Conservation (phyloP, 2,113 vertebrate genomes). For the Spilogale gracilis region DNA sequence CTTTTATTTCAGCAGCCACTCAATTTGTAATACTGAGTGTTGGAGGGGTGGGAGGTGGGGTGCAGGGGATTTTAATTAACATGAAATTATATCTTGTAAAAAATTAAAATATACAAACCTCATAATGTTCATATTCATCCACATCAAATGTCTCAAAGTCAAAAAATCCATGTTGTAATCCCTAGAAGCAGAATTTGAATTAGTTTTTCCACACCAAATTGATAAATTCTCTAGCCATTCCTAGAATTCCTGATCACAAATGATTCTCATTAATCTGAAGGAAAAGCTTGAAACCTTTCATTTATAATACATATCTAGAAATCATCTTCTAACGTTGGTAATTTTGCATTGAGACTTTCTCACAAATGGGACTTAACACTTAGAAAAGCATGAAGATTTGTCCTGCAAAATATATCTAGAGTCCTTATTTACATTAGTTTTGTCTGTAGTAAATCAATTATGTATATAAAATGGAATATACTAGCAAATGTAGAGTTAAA, state of each 20-base stretch:
- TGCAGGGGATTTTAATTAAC: neutral
- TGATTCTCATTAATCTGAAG: neutral
- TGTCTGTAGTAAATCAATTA: neutral
- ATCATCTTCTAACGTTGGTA: neutral
- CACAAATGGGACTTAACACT: neutral
- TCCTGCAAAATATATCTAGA: neutral
- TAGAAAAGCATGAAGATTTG: neutral
- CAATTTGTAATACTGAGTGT: neutral
- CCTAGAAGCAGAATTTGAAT: slow-evolving; percentile 89
- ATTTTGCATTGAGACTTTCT: neutral
- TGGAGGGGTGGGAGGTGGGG: neutral
- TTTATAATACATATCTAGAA: neutral
- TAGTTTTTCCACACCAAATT: slow-evolving; percentile 66
- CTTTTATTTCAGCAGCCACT: neutral
- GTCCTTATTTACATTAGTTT: neutral
- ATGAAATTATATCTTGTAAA: neutral
- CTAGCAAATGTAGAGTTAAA: neutral
- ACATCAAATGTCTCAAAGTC: slow-evolving; percentile 98
- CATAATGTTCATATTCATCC: slow-evolving; percentile 98
- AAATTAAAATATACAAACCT: slow-evolving; percentile 90
- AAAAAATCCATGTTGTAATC: slow-evolving; percentile 96
- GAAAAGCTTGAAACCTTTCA: neutral
- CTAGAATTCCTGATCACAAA: neutral
- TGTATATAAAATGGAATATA: neutral
- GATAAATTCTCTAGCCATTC: neutral